These are phyloP conservation scores for Microctenopoma lineatum DNA, from an alignment of 2,797 vertebrate species.

Conservation along the genomic window DNA sequence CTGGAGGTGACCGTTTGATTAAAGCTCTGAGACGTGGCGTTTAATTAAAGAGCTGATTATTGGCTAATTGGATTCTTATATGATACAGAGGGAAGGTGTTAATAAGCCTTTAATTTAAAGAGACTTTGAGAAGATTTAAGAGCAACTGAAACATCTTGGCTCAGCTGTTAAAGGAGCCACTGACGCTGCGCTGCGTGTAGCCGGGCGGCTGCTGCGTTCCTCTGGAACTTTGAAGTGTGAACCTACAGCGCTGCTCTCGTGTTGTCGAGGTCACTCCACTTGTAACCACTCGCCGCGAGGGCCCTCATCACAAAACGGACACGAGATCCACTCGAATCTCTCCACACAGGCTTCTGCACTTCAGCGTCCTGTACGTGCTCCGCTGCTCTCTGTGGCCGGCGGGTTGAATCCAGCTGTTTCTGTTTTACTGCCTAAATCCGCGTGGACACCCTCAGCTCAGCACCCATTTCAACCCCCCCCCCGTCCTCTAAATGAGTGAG, in stretches of 20 bases:
- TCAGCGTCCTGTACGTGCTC: not conserved
- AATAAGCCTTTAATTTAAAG: not conserved
- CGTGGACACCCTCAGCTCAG: constrained; percentile 7
- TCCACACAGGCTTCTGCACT: constrained; percentile 8
- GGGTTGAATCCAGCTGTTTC: constrained; percentile 45
- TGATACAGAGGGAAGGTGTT: constrained; percentile 41
- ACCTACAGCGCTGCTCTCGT: constrained; percentile 49
- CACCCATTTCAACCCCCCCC: constrained; percentile 25
- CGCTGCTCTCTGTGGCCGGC: constrained; percentile 18
- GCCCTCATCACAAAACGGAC: constrained; percentile 31
- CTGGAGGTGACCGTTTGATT: too few species aligned
- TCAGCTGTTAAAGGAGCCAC: not conserved
- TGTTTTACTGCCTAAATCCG: not conserved
- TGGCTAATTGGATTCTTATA: constrained; percentile 51
- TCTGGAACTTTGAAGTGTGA: constrained; percentile 37
- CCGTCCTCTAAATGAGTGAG: constrained; percentile 17
- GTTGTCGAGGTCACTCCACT: constrained; percentile 49
- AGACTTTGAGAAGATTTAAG: constrained; percentile 20
- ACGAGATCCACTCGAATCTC: constrained; percentile 35
- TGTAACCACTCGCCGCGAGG: constrained; percentile 32
- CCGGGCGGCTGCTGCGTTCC: constrained; percentile 3
- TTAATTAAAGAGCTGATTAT: constrained; percentile 73
- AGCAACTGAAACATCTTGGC: not conserved
- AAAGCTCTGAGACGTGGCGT: constrained; percentile 15
- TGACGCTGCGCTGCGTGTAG: not conserved